Percentiles rank a stretch among this genome's conserved stretches.
phyloP scores from a whole-genome alignment of 2,888 invertebrate species.

The Mamestra brassicae region DNA sequence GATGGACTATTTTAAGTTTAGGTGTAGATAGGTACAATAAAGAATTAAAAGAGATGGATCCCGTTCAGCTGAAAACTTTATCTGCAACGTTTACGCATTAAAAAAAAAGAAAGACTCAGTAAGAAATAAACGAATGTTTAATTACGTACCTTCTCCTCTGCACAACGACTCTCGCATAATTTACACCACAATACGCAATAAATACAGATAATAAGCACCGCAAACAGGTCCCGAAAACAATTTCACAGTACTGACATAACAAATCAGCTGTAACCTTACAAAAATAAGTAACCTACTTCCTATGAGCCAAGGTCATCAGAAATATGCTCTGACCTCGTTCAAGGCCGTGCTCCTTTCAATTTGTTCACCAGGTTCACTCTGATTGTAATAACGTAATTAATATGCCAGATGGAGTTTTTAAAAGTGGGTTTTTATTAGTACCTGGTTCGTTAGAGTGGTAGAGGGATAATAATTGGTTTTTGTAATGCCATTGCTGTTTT shows the following conservation, averaged over 20 bases:
- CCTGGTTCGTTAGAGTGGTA: not conserved
- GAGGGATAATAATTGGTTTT: conserved; percentile 6
- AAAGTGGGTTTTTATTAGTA: conserved; percentile 19
- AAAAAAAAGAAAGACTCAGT: not conserved
- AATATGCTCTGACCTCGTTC: conserved; percentile 59
- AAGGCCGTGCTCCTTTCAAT: conserved; percentile 63
- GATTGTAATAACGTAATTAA: conserved; percentile 37
- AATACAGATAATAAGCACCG: conserved; percentile 10
- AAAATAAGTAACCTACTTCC: conserved; percentile 58
- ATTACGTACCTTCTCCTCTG: too few species aligned
- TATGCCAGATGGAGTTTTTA: conserved; percentile 29
- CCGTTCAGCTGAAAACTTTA: not conserved
- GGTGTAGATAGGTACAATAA: too few species aligned
- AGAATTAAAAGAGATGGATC: too few species aligned
- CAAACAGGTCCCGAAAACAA: conserved; percentile 28
- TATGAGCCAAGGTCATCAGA: conserved; percentile 55
- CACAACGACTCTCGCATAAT: not conserved
- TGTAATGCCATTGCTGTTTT: not conserved
- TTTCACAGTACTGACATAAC: conserved; percentile 55
- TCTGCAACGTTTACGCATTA: not conserved
- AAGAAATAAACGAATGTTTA: not conserved
- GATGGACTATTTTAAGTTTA: too few species aligned
- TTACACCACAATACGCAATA: conserved; percentile 22
- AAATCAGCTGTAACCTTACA: conserved; percentile 55
- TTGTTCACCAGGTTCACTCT: conserved; percentile 25